phyloP scores from a whole-genome alignment of 2,113 vertebrate species.

The Sapayoa aenigma region DNA sequence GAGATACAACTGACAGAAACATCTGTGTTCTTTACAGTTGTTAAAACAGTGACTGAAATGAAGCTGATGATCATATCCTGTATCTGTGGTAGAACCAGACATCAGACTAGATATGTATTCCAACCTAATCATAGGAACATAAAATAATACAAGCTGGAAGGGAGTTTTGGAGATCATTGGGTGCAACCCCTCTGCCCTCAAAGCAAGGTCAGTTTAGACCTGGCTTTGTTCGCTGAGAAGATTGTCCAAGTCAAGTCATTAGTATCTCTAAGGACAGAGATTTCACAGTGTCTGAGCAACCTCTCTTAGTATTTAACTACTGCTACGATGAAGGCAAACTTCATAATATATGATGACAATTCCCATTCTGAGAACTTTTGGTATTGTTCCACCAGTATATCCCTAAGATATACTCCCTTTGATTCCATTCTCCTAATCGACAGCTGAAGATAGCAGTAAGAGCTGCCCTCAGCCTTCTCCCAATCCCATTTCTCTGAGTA shows the following conservation, averaged over 20 bases:
- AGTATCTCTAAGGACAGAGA: neutral
- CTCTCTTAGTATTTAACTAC: neutral
- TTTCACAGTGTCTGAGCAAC: neutral
- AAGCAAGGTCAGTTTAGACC: neutral
- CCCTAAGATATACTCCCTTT: neutral
- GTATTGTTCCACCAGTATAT: neutral
- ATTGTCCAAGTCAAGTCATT: neutral
- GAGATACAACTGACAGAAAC: neutral
- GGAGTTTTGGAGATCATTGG: neutral
- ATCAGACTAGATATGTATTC: neutral
- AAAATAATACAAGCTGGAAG: neutral
- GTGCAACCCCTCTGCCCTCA: neutral
- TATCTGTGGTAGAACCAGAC: neutral
- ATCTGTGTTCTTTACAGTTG: neutral
- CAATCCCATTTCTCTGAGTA: neutral
- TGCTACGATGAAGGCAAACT: neutral
- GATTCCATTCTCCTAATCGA: neutral
- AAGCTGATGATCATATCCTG: neutral
- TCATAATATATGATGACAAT: neutral
- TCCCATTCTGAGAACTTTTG: neutral
- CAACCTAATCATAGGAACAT: fast-evolving
- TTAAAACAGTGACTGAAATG: neutral
- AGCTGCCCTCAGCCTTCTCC: neutral
- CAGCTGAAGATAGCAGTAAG: neutral
- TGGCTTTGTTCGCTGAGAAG: neutral